These are phyloP conservation scores for Netelia virgata DNA, from an alignment of 2,888 invertebrate genomes.

Conservation along the genomic window DNA sequence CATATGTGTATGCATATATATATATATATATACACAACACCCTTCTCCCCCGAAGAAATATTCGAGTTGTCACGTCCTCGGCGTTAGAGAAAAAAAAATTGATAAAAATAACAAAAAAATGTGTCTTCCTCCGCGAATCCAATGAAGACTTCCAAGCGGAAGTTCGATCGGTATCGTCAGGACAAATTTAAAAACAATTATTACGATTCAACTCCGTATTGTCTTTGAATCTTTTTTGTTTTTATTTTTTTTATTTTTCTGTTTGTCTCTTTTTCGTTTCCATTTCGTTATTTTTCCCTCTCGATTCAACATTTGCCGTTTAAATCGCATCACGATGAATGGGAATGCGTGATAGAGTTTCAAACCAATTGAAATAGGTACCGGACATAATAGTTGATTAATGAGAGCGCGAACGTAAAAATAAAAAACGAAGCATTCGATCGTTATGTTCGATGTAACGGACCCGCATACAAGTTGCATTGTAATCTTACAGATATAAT, in stretches of 20 bases:
- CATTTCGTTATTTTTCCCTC: too few relatives aligned
- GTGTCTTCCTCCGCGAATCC: slow-evolving; percentile 61
- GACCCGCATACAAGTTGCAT: slow-evolving; percentile 72
- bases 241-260: not conserved
- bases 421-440: slow-evolving; percentile 72
- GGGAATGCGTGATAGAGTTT: slow-evolving; percentile 73
- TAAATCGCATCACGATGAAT: slow-evolving; percentile 43
- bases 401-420: slow-evolving; percentile 32
- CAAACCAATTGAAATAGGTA: slow-evolving; percentile 77
- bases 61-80: slow-evolving; percentile 55
- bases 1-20: slow-evolving; percentile 12
- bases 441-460: slow-evolving; percentile 78
- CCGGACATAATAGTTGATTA: slow-evolving; percentile 76
- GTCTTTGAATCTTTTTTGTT: not conserved
- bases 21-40: not conserved
- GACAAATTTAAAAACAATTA: slow-evolving; percentile 40
- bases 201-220: not conserved
- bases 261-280: slow-evolving; percentile 8
- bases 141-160: slow-evolving; percentile 53
- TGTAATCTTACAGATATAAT: slow-evolving; percentile 75
- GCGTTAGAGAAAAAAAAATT: slow-evolving; percentile 33
- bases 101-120: slow-evolving; percentile 33
- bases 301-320: slow-evolving; percentile 39
- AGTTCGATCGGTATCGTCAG: slow-evolving; percentile 42
- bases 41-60: slow-evolving; percentile 1